Evolutionary conservation across 2,797 vertebrate species (phyloP), one percentile per base, ranked within the genome.

Genomic region (Myiothlypis coronata): DNA sequence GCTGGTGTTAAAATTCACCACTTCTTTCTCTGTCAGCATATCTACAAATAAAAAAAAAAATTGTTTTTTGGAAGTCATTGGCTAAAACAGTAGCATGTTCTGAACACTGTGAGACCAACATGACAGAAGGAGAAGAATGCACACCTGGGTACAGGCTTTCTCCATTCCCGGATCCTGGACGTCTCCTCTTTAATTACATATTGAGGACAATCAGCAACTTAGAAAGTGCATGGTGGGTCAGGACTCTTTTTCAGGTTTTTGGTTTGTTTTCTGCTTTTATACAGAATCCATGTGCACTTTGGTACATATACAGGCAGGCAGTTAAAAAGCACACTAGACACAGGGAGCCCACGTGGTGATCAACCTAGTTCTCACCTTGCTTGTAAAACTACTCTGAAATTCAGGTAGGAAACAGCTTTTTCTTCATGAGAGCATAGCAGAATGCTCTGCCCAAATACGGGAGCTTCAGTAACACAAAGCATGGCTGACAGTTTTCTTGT

Each of bases 261-360:
- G 3, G 3, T 39, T 76, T 46, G 1, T 28, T 72, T 39, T 77
- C 69, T 43, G 34, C 26, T 71, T 68, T 75, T 22, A 43, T 22
- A n/a, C 13, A 67, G 28, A 53, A 53, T 50, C 28, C n/a, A 69
- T 1, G 0, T 26, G 8, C 34, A 68, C 35, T 77, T 43, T 32
- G n/a, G n/a, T 57, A 72, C 6, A 8, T 22, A n/a, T 5, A 57
- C 4, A 28, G 2, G 5, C 0, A 3, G 27, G 41, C 7, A 16
- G 34, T 12, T 70, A 56, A 64, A 68, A 90, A 46, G 11, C 46
- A 82, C 61, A 71, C 34, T 21, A 89, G 44, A 88, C 30, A 83
- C 27, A 92, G 63, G 65, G 65, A 94, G 68, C 70, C 82, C 64
- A 76, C 35, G 43, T 85, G 47, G 39, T 77, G 63, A 92, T 93